phyloP scores from a whole-genome alignment of 2,888 invertebrate genomes.

The Sinodicranocentrus sp. region DNA sequence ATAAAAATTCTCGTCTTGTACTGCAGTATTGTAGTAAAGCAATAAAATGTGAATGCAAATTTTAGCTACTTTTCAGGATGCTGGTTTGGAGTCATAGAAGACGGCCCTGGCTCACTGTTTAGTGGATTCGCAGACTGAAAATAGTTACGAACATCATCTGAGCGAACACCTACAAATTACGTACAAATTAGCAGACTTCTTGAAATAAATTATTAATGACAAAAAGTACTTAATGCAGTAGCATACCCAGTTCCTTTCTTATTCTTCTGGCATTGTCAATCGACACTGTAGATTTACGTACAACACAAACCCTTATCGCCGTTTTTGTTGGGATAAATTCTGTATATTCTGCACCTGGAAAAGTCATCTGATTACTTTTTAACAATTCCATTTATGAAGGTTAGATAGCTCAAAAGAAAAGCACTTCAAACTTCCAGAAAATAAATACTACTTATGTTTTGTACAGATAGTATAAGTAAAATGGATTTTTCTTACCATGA shows the following conservation, averaged over 20 bases:
- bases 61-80: constrained; percentile 53
- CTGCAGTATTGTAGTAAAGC: too few relatives aligned
- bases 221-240: not conserved
- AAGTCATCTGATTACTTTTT: too few relatives aligned
- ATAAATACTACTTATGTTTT: too few relatives aligned
- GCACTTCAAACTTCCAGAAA: too few relatives aligned
- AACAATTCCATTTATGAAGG: too few relatives aligned
- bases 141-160: constrained; percentile 60
- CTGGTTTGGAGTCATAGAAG: constrained; percentile 19
- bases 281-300: constrained; percentile 60
- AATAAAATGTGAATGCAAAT: too few relatives aligned
- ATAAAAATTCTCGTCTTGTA: too few relatives aligned
- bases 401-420: too few relatives aligned
- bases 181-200: too few relatives aligned
- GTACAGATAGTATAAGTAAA: too few relatives aligned
- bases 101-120: constrained; percentile 40
- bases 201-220: too few relatives aligned
- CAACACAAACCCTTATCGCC: constrained; percentile 66
- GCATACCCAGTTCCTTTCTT: constrained; percentile 64
- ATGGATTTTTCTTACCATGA: constrained; percentile 61
- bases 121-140: constrained; percentile 40
- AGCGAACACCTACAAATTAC: constrained; percentile 48
- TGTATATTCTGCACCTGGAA: constrained; percentile 46
- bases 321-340: constrained; percentile 68
- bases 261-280: constrained; percentile 68